A percentile compares a stretch with the other conserved stretches of the same genome.
Evolutionary conservation across 1,140 invertebrate species (phyloP).

Genomic region (Apolygus lucorum): DNA sequence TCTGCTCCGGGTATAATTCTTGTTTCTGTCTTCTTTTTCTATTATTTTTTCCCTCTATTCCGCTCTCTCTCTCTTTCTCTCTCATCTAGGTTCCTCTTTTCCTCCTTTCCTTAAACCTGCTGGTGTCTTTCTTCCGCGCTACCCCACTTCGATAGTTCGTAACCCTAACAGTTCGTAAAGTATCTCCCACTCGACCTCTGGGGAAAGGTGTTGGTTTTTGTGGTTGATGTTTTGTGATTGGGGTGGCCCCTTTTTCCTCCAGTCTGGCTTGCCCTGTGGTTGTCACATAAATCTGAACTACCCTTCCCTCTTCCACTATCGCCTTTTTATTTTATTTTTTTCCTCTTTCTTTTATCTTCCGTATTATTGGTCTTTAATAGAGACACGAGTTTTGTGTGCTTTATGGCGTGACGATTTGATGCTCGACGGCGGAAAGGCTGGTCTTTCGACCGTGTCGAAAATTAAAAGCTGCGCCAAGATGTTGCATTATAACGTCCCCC

Average conservation of each 20-base stretch:
- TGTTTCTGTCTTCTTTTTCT: constrained; percentile 22
- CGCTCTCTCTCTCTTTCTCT: constrained; percentile 21
- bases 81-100: not conserved
- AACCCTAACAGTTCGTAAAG: constrained; percentile 15
- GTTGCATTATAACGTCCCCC: too few species aligned
- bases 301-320: not conserved
- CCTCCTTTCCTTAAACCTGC: not conserved
- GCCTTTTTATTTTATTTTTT: not conserved
- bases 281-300: constrained; percentile 5
- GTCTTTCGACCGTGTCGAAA: not conserved
- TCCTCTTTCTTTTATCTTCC: not conserved
- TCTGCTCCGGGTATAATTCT: constrained; percentile 11
- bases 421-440: too few species aligned
- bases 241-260: not conserved
- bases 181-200: not conserved
- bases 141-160: not conserved
- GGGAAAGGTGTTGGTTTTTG: constrained; percentile 2
- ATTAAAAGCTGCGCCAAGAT: too few species aligned
- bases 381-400: not conserved
- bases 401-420: constrained; percentile 11
- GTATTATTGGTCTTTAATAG: constrained; percentile 12
- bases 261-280: not conserved
- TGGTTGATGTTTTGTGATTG: not conserved
- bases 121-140: not conserved
- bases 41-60: constrained; percentile 19